phyloP scores from a whole-genome alignment of 2,113 vertebrate genomes.

The Sphaerodactylus townsendi region DNA sequence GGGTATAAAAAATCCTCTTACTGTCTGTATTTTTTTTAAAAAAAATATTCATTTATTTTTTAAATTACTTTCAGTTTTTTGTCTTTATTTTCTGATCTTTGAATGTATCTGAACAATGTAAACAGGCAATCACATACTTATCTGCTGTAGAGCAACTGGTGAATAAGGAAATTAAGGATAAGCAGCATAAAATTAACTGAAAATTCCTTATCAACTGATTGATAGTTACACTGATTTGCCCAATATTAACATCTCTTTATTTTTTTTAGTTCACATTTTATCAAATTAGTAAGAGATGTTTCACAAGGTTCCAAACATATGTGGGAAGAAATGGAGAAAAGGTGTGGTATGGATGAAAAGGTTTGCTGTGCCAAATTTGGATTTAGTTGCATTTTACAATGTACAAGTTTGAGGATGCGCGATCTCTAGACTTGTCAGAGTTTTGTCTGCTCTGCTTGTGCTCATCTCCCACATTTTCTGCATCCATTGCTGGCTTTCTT shows the following conservation, averaged over 20 bases:
- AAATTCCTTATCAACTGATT: not conserved
- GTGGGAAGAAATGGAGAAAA: not conserved
- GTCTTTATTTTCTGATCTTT: not conserved
- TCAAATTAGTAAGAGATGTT: no score
- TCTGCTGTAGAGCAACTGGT: slow-evolving; percentile 2
- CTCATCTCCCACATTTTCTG: no score
- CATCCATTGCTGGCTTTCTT: no score
- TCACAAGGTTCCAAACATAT: not conserved
- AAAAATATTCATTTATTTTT: not conserved
- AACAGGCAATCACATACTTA: slow-evolving; percentile 37
- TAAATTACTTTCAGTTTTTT: not conserved
- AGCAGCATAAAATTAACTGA: not conserved
- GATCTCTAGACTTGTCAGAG: no score
- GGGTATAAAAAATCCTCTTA: no score
- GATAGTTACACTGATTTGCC: not conserved
- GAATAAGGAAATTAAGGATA: slow-evolving; percentile 14
- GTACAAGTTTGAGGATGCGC: no score
- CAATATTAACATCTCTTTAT: not conserved
- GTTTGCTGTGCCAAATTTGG: not conserved
- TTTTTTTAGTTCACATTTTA: not conserved
- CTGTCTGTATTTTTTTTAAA: not conserved
- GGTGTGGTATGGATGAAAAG: not conserved
- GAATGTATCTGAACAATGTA: slow-evolving; percentile 23
- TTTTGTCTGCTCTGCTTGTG: no score
- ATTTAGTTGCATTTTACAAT: not conserved